These are phyloP conservation scores for Cheilosia vulpina DNA, from an alignment of 2,888 invertebrate genomes.

Conservation along the genomic window DNA sequence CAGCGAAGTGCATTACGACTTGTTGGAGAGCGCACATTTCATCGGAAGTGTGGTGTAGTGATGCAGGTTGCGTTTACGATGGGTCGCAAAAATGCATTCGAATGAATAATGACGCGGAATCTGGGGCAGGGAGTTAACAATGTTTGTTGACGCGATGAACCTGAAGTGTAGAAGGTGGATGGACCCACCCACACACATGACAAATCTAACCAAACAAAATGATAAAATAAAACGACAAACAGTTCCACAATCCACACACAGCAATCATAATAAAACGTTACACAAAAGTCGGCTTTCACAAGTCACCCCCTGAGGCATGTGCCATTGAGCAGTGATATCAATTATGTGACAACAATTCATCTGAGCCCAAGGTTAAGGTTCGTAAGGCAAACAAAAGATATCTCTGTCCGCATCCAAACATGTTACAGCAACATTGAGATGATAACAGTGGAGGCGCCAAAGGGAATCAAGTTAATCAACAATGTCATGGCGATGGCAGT, in stretches of 20 bases:
- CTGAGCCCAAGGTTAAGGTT: constrained; percentile 43
- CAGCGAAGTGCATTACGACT: neutral
- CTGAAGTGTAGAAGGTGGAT: no score
- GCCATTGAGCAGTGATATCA: constrained; percentile 13
- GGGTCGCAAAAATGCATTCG: no score
- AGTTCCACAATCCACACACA: neutral
- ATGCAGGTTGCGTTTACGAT: no score
- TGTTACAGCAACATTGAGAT: neutral
- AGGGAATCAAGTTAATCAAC: constrained; percentile 9
- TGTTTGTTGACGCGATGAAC: no score
- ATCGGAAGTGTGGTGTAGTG: no score
- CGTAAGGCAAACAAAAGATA: constrained; percentile 12
- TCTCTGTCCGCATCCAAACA: neutral
- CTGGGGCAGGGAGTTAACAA: no score
- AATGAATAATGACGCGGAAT: no score
- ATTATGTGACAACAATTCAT: constrained; percentile 25
- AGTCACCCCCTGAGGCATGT: constrained; percentile 12
- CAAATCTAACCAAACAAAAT: constrained; percentile 16
- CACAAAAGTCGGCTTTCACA: neutral
- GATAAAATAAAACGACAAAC: constrained; percentile 2
- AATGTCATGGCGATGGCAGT: neutral
- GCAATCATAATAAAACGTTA: constrained; percentile 10
- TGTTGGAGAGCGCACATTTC: neutral
- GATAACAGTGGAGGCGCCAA: constrained; percentile 20
- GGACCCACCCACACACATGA: neutral